phyloP scores from a whole-genome alignment of 2,113 vertebrate species.

The Pedionomus torquatus region DNA sequence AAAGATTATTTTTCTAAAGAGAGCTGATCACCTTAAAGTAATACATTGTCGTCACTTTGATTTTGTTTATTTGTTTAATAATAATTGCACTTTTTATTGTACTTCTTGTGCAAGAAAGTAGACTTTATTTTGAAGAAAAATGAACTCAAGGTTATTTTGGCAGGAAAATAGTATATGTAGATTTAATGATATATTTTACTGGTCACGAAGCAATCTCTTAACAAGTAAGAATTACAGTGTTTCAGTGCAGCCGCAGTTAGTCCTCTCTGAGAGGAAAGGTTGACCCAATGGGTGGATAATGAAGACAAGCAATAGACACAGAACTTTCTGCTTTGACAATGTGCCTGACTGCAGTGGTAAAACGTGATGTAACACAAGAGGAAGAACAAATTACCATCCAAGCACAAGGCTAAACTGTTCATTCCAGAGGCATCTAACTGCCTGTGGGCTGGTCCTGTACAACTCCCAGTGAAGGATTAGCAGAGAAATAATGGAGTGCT shows the following conservation, averaged over 20 bases:
- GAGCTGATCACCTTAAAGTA: background rate
- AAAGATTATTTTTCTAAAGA: conserved; percentile 1
- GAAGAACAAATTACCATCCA: background rate
- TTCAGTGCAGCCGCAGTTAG: background rate
- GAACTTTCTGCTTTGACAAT: background rate
- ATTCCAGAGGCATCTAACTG: background rate
- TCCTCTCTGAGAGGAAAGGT: background rate
- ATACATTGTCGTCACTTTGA: background rate
- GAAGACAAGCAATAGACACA: background rate
- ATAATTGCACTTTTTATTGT: background rate
- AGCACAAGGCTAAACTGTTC: background rate
- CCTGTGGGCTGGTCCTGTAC: background rate
- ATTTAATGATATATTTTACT: background rate
- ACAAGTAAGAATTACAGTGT: background rate
- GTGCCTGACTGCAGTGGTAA: background rate
- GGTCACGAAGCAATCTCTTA: background rate
- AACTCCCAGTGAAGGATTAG: background rate
- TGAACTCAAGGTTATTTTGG: background rate
- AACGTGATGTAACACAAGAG: background rate
- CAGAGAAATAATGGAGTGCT: background rate
- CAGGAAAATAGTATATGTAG: background rate
- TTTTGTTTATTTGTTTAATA: conserved; percentile 40
- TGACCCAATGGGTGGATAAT: background rate
- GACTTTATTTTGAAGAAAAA: background rate
- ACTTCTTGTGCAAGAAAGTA: conserved; percentile 36